These are phyloP conservation scores for Myiopsitta monachus DNA, from an alignment of 2,113 vertebrate genomes.

Conservation along the genomic window DNA sequence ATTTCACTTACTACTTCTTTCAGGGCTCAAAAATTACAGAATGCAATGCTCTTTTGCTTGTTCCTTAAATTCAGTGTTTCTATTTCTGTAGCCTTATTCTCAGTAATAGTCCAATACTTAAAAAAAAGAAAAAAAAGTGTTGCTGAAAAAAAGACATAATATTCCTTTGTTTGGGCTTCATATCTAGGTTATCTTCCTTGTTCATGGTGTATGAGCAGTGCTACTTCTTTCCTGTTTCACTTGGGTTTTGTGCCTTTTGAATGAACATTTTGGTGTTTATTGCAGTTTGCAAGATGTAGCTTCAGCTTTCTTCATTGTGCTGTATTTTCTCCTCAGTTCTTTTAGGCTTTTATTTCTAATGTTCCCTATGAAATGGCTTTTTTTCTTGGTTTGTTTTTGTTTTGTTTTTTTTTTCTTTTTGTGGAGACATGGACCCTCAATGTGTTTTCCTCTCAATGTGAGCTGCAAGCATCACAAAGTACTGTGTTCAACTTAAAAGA, in stretches of 20 bases:
- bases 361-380: neutral
- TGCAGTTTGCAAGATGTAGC: neutral
- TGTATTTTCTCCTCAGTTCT: neutral
- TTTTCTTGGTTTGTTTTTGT: too few relatives aligned
- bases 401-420: neutral
- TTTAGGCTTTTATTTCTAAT: neutral
- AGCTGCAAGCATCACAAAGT: neutral
- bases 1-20: neutral
- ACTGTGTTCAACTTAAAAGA: neutral
- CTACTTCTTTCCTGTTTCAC: neutral
- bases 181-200: neutral
- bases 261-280: neutral
- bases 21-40: neutral
- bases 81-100: neutral
- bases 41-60: neutral
- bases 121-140: neutral
- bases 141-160: neutral
- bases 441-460: neutral
- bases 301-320: neutral
- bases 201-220: neutral
- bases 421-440: neutral
- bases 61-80: neutral
- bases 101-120: neutral
- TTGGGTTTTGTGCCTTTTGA: neutral
- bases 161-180: neutral